Percentiles rank a stretch among this genome's conserved stretches.
These are phyloP conservation scores for silkworm (Bombyx mori) DNA, from an alignment of 1,140 invertebrate species.

Conservation along the genomic window ASM3026992v2 NC_085127.1:1717001-1717500, in stretches of 20 bases:
- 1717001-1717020: slow-evolving; percentile 76
- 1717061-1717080: slow-evolving; percentile 35
- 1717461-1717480: slow-evolving; percentile 38
- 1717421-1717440: slow-evolving; percentile 49
- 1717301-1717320: slow-evolving; percentile 20
- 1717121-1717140: slow-evolving; percentile 55
- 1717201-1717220: slow-evolving; percentile 28
- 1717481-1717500: slow-evolving; percentile 24
- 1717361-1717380: slow-evolving; percentile 50
- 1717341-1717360: slow-evolving; percentile 45
- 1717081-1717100: slow-evolving; percentile 9
- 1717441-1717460: slow-evolving; percentile 53
- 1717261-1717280: no score
- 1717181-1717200: slow-evolving; percentile 20
- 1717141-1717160: slow-evolving; percentile 55
- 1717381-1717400: slow-evolving; percentile 21
- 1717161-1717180: slow-evolving; percentile 26
- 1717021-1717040: slow-evolving; percentile 43
- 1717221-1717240: slow-evolving; percentile 33
- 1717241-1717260: slow-evolving; percentile 24
- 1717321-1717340: slow-evolving; percentile 29
- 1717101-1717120: slow-evolving; percentile 46
- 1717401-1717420: slow-evolving; percentile 28
- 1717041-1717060: slow-evolving; percentile 19
- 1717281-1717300: slow-evolving; percentile 2